Base-by-base conservation (phyloP, 2,797 vertebrate genomes). In the Emys orbicularis region DNA sequence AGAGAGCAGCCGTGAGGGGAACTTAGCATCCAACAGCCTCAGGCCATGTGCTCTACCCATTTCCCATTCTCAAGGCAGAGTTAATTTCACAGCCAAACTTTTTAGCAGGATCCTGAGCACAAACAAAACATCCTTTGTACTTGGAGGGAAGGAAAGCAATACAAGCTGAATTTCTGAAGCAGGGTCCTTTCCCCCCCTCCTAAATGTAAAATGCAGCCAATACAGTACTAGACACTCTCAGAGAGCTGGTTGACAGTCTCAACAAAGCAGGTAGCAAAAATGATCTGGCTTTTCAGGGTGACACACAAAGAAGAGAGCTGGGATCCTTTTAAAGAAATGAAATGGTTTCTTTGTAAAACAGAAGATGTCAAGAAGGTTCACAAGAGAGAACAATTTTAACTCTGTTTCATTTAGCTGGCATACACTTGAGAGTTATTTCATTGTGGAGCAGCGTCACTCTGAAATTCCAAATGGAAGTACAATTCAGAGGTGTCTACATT, bases 71-170 rank as follows among this genome's bases (percentile, higher is more conserved):
- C 68, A 84, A 57, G 86, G 81, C 21, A 87, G 57, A 95, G 86
- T 47, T 89, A 44, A 86, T 92, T 97, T 93, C 91, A 91, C 6
- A 10, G 95, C 87, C 95, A 94, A 96, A 91, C 47, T 49, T 91
- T 92, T 93, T 31, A 79, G 72, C 2, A 93, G 94, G 88, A 84
- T 94, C 92, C 86, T 93, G 89, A 96, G 80, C 94, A 95, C 86
- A 91, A 91, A 98, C 94, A 97, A 97, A 97, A 93, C 76, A 29
- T 87, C 53, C 44, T 95, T 95, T 97, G 96, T 97, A 79, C 61
- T 79, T 56, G 59, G 49, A 88, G 93, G 89, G 34, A 88, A 87
- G 88, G 52, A 94, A 92, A 92, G 91, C 83, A 84, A 77, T 56
- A 90, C 12, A 3, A 92, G 89, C 79, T 84, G 96, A 96, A 95